Conservation (phyloP, 2,797 vertebrate species). For the Falco berigora region DNA sequence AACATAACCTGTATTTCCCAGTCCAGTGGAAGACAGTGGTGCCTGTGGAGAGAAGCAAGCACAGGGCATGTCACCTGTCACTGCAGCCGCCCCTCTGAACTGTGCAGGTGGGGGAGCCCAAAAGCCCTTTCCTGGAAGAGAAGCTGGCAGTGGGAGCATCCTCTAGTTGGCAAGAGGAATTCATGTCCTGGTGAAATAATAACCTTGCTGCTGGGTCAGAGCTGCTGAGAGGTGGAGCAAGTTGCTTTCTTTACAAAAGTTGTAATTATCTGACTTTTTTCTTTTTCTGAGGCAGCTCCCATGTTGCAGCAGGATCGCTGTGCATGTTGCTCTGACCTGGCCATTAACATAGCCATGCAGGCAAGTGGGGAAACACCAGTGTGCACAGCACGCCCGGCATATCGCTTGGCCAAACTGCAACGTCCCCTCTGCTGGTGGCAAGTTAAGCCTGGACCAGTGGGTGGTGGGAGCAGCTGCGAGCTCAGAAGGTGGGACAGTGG, state of each 20-base stretch:
- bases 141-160: background rate
- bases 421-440: rapidly evolving
- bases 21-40: background rate
- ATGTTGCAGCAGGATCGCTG: rapidly evolving
- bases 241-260: background rate
- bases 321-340: rapidly evolving
- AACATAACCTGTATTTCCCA: background rate
- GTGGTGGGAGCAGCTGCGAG: background rate
- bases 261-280: background rate
- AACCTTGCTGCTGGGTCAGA: background rate
- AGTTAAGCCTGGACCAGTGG: rapidly evolving
- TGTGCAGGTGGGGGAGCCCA: rapidly evolving
- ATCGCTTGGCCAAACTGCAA: rapidly evolving
- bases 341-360: background rate
- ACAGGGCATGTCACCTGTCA: rapidly evolving
- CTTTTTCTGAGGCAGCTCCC: background rate
- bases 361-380: rapidly evolving
- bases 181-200: background rate
- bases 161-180: background rate
- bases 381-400: rapidly evolving
- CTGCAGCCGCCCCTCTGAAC: background rate
- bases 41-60: rapidly evolving
- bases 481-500: background rate
- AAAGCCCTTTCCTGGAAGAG: background rate
- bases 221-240: background rate